A percentile compares a stretch with the other conserved stretches of the same genome.
phyloP scores from a whole-genome alignment of 1,140 invertebrate genomes.

The Zaprionus davidi region DNA sequence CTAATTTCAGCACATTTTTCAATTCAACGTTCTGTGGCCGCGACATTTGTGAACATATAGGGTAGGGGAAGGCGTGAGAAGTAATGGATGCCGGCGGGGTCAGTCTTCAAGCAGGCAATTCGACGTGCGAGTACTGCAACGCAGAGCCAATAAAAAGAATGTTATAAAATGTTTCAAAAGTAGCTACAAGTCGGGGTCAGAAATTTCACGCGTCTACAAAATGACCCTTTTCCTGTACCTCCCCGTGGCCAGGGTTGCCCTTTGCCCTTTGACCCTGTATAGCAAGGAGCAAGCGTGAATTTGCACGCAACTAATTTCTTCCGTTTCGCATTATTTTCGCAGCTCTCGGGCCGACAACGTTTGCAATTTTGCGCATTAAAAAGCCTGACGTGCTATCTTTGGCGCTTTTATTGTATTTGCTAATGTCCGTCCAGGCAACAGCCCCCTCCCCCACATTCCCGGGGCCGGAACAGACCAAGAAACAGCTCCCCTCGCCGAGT shows the following conservation, averaged over 20 bases:
- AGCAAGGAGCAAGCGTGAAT: constrained; percentile 62
- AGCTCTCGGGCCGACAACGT: constrained; percentile 58
- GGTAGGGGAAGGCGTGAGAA: not conserved
- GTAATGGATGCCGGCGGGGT: not conserved
- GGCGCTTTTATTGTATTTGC: constrained; percentile 81
- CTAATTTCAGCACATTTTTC: constrained; percentile 60
- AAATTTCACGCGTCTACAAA: constrained; percentile 77
- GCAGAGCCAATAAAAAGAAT: constrained; percentile 39
- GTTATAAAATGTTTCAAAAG: constrained; percentile 44
- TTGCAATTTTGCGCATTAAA: constrained; percentile 83
- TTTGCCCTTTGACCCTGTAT: not conserved
- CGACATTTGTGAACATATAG: constrained; percentile 18
- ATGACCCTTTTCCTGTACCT: constrained; percentile 75
- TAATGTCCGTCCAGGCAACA: constrained; percentile 67
- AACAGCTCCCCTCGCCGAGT: constrained; percentile 29
- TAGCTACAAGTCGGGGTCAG: constrained; percentile 42
- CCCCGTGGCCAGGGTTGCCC: not conserved
- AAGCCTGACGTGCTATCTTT: constrained; percentile 82
- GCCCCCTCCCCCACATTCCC: not conserved
- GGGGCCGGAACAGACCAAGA: not conserved
- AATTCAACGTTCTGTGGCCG: constrained; percentile 56
- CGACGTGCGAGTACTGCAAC: constrained; percentile 7
- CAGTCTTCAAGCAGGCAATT: not conserved
- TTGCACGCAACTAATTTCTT: constrained; percentile 83
- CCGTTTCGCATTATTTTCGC: constrained; percentile 82